Percentiles rank a stretch among this genome's conserved stretches.
phyloP scores from a whole-genome alignment of 2,888 invertebrate genomes.

The Hydriomena furcata region DNA sequence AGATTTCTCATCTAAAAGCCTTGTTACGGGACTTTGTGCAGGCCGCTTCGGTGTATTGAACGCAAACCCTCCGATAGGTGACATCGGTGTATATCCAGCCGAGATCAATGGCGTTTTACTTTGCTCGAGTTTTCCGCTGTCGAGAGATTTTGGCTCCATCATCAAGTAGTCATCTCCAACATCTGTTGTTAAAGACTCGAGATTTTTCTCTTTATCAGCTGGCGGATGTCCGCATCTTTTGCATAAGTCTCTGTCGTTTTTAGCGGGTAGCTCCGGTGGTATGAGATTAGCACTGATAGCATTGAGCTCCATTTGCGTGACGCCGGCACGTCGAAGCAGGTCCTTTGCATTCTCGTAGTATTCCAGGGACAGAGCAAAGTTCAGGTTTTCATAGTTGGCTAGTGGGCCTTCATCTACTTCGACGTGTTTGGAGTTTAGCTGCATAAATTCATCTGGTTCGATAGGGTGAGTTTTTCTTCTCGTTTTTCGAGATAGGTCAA shows the following conservation, averaged over 20 bases:
- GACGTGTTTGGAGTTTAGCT: constrained; percentile 38
- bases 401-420: constrained; percentile 74
- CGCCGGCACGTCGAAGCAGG: constrained; percentile 82
- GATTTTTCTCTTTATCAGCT: constrained; percentile 25
- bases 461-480: constrained; percentile 65
- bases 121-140: constrained; percentile 49
- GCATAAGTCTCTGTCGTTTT: constrained; percentile 67
- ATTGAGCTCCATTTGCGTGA: constrained; percentile 79
- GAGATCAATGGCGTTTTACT: constrained; percentile 43
- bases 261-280: constrained; percentile 48
- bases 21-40: constrained; percentile 50
- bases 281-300: constrained; percentile 63
- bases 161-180: constrained; percentile 85
- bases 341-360: constrained; percentile 92
- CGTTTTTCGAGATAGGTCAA: constrained; percentile 86
- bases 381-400: constrained; percentile 88
- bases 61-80: constrained; percentile 83
- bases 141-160: constrained; percentile 84
- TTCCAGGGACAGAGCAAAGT: constrained; percentile 90
- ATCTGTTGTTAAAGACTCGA: constrained; percentile 23
- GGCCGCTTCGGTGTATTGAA: constrained; percentile 67
- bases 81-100: constrained; percentile 89
- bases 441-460: constrained; percentile 35
- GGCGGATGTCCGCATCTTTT: constrained; percentile 85
- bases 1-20: constrained; percentile 81